Evolutionary conservation across 2,113 vertebrate species (phyloP).

Genomic region (Archocentrus centrarchus): DNA sequence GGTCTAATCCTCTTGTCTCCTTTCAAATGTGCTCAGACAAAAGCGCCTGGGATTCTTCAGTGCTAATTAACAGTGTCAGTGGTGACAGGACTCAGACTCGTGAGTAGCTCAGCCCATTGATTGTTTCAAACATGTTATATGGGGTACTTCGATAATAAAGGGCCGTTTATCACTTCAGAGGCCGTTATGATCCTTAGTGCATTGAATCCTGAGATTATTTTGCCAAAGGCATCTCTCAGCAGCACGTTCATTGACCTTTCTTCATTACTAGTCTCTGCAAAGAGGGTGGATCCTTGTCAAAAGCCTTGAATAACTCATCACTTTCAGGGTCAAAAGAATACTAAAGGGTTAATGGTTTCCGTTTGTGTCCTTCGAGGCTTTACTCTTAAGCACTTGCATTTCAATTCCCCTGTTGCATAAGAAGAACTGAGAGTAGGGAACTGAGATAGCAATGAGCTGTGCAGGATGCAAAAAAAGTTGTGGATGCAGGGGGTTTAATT

Average conservation of each 20-base stretch:
- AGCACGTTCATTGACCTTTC: conserved; percentile 61
- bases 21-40: conserved; percentile 68
- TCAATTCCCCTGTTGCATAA: conserved; percentile 49
- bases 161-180: conserved; percentile 64
- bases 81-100: conserved; percentile 68
- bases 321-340: conserved; percentile 49
- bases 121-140: conserved; percentile 57
- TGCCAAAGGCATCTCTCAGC: conserved; percentile 62
- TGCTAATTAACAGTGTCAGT: conserved; percentile 71
- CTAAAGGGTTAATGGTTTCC: conserved; percentile 71
- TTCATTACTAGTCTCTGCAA: conserved; percentile 65
- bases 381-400: conserved; percentile 60
- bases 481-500: conserved; percentile 12
- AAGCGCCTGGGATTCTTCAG: conserved; percentile 61
- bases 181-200: conserved; percentile 49
- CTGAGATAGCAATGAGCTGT: conserved; percentile 39
- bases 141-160: conserved; percentile 46
- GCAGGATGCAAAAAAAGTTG: conserved; percentile 39
- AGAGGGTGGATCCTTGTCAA: conserved; percentile 59
- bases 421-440: conserved; percentile 21
- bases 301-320: conserved; percentile 66
- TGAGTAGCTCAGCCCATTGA: conserved; percentile 65
- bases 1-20: conserved; percentile 61
- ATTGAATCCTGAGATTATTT: conserved; percentile 53
- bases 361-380: conserved; percentile 56